Evolutionary conservation across 1,140 invertebrate genomes (phyloP).

Genomic region (Meloidogyne exigua): DNA sequence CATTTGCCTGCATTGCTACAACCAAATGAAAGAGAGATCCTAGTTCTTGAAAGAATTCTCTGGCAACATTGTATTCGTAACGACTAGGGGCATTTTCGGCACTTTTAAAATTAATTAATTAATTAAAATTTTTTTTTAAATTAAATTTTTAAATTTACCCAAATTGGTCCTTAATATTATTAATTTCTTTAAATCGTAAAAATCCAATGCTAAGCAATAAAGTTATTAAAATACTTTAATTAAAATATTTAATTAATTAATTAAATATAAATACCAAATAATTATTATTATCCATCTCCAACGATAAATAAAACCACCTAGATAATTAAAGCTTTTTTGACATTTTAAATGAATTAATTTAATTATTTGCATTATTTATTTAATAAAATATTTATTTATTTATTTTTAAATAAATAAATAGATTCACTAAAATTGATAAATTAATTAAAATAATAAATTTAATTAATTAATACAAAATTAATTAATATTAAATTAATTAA

Average conservation of each 20-base stretch:
- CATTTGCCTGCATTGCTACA: constrained; percentile 55
- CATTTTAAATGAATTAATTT: constrained; percentile 16
- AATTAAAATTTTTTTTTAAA: background rate
- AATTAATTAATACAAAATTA: too few relatives aligned
- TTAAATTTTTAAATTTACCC: background rate
- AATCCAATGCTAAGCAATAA: constrained; percentile 50
- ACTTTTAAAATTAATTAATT: background rate
- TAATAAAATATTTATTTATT: too few relatives aligned
- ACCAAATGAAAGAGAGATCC: constrained; percentile 58
- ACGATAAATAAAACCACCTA: constrained; percentile 24
- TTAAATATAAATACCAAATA: constrained; percentile 26
- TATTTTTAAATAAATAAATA: too few relatives aligned
- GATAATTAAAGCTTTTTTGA: constrained; percentile 18
- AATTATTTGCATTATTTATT: too few relatives aligned
- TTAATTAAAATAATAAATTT: too few relatives aligned
- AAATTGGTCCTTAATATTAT: constrained; percentile 57
- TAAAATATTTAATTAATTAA: constrained; percentile 15
- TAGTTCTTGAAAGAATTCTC: constrained; percentile 60
- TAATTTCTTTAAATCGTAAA: constrained; percentile 60
- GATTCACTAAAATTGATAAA: too few relatives aligned
- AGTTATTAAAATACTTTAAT: constrained; percentile 37
- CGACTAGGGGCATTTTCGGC: constrained; percentile 53
- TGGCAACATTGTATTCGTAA: constrained; percentile 54
- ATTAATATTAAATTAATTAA: too few relatives aligned
- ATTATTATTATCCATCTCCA: constrained; percentile 41